phyloP scores from a whole-genome alignment of 2,113 vertebrate species.

The Amphiprion ocellaris region DNA sequence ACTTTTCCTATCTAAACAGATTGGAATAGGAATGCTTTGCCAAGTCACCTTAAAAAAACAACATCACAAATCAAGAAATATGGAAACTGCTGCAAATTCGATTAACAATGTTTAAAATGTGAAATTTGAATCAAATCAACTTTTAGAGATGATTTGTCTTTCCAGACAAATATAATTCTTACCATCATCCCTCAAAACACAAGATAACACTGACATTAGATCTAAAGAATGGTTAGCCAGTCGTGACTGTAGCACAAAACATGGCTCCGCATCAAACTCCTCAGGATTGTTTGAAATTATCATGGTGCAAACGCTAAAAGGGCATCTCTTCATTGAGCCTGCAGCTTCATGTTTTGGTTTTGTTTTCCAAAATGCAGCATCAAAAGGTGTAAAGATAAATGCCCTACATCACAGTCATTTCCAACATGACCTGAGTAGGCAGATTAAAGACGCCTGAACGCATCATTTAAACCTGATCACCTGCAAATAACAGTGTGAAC shows the following conservation, averaged over 20 bases:
- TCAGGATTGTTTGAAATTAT: neutral
- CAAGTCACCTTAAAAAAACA: neutral
- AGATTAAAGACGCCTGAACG: neutral
- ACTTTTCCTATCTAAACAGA: neutral
- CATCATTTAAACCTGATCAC: neutral
- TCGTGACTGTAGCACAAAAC: conserved; percentile 8
- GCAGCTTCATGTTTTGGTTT: neutral
- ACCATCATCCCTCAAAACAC: no score
- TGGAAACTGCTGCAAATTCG: neutral
- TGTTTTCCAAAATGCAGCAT: neutral
- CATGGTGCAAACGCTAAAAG: neutral
- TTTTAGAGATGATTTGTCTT: neutral
- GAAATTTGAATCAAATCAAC: neutral
- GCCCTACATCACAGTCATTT: neutral
- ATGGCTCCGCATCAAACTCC: conserved; percentile 6
- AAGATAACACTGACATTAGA: no score
- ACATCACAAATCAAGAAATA: neutral
- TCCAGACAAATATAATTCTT: no score
- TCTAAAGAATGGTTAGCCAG: neutral
- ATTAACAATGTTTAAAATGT: neutral
- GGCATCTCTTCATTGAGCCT: neutral
- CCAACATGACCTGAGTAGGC: neutral
- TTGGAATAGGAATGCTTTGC: neutral
- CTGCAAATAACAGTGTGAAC: neutral
- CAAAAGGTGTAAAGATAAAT: neutral